Percentiles rank a stretch among this genome's conserved stretches.
Conservation (phyloP, 2,888 invertebrate genomes). For the Volucella inanis region DNA sequence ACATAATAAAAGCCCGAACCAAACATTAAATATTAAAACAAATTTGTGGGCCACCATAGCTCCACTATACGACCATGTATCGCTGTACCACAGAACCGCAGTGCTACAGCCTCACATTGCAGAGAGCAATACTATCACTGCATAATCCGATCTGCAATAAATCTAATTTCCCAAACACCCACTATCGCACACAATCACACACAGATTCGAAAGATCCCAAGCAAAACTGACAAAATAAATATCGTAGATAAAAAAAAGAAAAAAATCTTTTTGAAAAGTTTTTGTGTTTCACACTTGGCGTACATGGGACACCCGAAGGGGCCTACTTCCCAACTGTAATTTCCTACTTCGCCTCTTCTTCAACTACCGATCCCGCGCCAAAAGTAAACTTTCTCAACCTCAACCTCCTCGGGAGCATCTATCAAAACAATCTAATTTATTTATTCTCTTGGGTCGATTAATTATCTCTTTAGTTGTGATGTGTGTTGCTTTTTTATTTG, state of each 20-base stretch:
- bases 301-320: conserved; percentile 51
- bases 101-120: conserved; percentile 5
- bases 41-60: conserved; percentile 37
- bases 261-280: conserved; percentile 56
- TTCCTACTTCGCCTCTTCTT: conserved; percentile 2
- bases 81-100: too few species aligned
- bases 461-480: conserved; percentile 68
- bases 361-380: background rate
- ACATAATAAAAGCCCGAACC: conserved; percentile 22
- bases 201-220: background rate
- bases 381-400: conserved; percentile 46
- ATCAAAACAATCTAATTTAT: conserved; percentile 64
- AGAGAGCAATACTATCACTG: conserved; percentile 13
- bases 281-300: conserved; percentile 57
- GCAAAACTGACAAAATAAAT: conserved; percentile 12
- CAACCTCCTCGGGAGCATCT: conserved; percentile 57
- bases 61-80: background rate
- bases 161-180: conserved; percentile 56
- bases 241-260: conserved; percentile 3
- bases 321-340: conserved; percentile 9
- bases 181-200: background rate
- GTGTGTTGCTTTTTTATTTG: conserved; percentile 43
- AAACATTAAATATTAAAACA: conserved; percentile 56
- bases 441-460: conserved; percentile 67
- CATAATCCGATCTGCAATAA: conserved; percentile 58